These are phyloP conservation scores for Cavia porcellus DNA, from an alignment of 2,113 vertebrate species.

Conservation along the genomic window DNA sequence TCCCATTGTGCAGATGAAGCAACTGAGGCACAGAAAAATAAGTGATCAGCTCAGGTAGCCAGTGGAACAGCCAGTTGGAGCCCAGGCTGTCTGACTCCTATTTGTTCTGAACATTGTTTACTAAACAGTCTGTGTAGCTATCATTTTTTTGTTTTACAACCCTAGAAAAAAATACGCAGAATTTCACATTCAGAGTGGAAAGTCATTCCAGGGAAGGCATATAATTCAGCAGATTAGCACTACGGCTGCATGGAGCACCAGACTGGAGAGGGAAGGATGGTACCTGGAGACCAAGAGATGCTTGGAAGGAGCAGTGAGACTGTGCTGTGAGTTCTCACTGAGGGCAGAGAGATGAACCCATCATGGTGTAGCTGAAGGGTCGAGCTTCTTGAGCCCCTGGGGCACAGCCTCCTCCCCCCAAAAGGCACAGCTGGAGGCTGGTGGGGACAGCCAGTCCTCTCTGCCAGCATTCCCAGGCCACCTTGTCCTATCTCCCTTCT, in stretches of 20 bases:
- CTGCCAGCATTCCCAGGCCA: not conserved
- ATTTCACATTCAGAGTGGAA: not conserved
- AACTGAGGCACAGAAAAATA: not conserved
- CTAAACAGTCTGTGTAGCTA: not conserved
- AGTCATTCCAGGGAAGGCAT: not conserved
- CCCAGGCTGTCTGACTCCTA: not conserved
- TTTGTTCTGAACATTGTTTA: not conserved
- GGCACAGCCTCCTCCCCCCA: not conserved
- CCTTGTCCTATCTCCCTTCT: not conserved
- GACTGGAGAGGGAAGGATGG: not conserved
- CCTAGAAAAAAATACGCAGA: not conserved
- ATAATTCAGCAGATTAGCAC: not conserved
- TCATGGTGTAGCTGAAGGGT: not conserved
- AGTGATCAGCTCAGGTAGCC: not conserved
- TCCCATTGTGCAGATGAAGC: conserved; percentile 3
- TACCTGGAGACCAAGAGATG: not conserved
- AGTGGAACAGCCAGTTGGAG: not conserved
- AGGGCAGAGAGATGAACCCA: not conserved
- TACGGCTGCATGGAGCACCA: not conserved
- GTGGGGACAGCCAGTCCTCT: accelerated
- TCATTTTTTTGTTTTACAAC: not conserved
- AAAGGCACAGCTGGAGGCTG: not conserved
- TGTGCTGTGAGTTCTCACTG: not conserved
- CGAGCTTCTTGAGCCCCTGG: accelerated
- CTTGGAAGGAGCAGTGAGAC: too few relatives aligned